phyloP scores from a whole-genome alignment of 2,888 invertebrate genomes.

The Drosophila neonasuta region DNA sequence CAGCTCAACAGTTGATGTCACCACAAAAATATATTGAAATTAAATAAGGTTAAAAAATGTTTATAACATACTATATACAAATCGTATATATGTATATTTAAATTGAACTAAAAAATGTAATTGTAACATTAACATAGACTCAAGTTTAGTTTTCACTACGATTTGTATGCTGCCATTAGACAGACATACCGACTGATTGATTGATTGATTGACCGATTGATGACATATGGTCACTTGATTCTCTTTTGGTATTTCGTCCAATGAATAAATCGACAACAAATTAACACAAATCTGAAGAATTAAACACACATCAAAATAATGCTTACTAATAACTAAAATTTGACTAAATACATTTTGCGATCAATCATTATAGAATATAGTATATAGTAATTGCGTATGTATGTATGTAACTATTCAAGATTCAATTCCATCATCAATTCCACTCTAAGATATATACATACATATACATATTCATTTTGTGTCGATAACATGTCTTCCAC shows the following conservation, averaged over 20 bases:
- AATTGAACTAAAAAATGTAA: constrained; percentile 15
- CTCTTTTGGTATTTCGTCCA: constrained; percentile 22
- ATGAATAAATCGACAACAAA: constrained; percentile 19
- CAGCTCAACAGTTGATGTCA: constrained; percentile 43
- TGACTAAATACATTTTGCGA: constrained; percentile 47
- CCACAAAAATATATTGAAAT: constrained; percentile 36
- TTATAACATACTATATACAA: constrained; percentile 31
- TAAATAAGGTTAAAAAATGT: constrained; percentile 31
- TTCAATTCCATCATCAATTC: constrained; percentile 34
- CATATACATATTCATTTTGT: constrained; percentile 24
- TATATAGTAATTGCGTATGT: not conserved
- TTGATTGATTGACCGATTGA: constrained; percentile 35
- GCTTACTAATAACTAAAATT: constrained; percentile 46
- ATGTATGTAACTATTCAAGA: constrained; percentile 15
- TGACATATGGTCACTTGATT: constrained; percentile 27
- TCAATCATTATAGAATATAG: constrained; percentile 17
- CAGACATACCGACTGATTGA: constrained; percentile 7
- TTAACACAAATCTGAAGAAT: constrained; percentile 31
- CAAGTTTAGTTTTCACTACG: constrained; percentile 28
- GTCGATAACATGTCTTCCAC: constrained; percentile 12
- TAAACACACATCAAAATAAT: constrained; percentile 49
- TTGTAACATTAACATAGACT: constrained; percentile 11
- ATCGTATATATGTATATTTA: constrained; percentile 12
- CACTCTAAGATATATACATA: constrained; percentile 34
- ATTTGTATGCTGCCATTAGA: not conserved